Evolutionary conservation across 2,113 vertebrate genomes (phyloP).

Genomic region (Murina feae): DNA sequence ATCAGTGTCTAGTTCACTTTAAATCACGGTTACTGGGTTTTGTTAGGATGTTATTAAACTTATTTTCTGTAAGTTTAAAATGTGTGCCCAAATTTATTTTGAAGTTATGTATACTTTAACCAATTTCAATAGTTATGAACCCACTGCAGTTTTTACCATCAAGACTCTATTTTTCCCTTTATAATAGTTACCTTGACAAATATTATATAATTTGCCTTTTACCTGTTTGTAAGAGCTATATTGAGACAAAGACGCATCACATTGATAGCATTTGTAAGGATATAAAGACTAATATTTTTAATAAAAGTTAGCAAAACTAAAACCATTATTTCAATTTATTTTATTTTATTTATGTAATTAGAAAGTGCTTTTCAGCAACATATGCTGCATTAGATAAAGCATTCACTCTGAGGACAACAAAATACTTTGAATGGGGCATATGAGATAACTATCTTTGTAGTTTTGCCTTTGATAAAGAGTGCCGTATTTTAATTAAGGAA

Average conservation of each 20-base stretch:
- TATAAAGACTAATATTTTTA: background rate
- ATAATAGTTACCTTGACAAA: background rate
- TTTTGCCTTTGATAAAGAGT: background rate
- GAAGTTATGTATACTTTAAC: background rate
- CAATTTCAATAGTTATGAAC: background rate
- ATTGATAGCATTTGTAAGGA: background rate
- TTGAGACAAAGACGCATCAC: background rate
- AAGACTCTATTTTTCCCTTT: background rate
- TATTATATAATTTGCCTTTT: background rate
- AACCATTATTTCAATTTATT: background rate
- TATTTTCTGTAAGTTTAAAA: conserved; percentile 38
- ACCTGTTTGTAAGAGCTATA: background rate
- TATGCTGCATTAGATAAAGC: background rate
- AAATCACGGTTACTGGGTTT: conserved; percentile 21
- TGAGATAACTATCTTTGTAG: background rate
- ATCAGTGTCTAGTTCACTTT: conserved; percentile 49
- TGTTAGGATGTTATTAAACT: background rate
- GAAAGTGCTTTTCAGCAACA: background rate
- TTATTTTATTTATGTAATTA: background rate
- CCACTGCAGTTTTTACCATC: background rate
- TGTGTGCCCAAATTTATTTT: background rate
- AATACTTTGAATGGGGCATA: background rate
- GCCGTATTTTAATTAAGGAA: background rate
- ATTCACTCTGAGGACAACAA: background rate
- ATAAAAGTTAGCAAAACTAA: background rate